Base-by-base conservation (phyloP, 37 sponge, comb jelly and placozoan genomes). In the Diacarnus erythraeanus region DNA sequence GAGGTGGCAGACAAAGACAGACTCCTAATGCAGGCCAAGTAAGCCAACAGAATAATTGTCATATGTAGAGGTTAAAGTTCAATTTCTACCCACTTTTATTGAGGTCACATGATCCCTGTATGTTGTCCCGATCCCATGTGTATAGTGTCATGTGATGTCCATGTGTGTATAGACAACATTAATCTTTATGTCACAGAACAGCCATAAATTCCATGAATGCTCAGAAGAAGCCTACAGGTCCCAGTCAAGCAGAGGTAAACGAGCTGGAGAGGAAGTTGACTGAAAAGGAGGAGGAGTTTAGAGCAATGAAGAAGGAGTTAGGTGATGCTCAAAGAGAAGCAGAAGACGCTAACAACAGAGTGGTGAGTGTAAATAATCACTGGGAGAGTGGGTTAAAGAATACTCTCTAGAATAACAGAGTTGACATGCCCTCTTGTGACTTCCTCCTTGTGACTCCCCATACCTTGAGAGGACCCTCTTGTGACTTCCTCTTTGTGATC, bases 1-100 rank as follows among this genome's bases (percentile, higher is more conserved):
- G 91, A 97, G 33, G 15, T 91, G 76, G 57, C 71, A 72, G 86
- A 91, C 75, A 91, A 90, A 72, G 80, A 90, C 5, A 67, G 65
- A 0, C 84, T 95, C 42, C 71, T 95, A 18, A 51, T 84, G 60
- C 79, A 89, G 63, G 92, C 95, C 27, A 88, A 88, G 95, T 95
- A 42, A 84, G 91, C 73, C 6, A 23, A n/a, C n/a, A n/a, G n/a
- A n/a, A n/a, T n/a, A n/a, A 63, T 5, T 63, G 18, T 63, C 8
- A 63, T 8, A 63, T 47, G 51, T 12, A 6, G 51, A 47, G 51
- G 12, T 61, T 8, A 25, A 23, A 61, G 30, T 23, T 4, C 64
- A 6, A 61, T 4, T 27, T 61, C 8, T 15, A 23, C 64, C 64
- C 18, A 27, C 18, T 61, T 54, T 54, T 18, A 54, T 8, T 27